Evolutionary conservation across 2,797 vertebrate genomes (phyloP), one percentile per base, ranked within the genome.

Genomic region (Poecilia velifera): DNA sequence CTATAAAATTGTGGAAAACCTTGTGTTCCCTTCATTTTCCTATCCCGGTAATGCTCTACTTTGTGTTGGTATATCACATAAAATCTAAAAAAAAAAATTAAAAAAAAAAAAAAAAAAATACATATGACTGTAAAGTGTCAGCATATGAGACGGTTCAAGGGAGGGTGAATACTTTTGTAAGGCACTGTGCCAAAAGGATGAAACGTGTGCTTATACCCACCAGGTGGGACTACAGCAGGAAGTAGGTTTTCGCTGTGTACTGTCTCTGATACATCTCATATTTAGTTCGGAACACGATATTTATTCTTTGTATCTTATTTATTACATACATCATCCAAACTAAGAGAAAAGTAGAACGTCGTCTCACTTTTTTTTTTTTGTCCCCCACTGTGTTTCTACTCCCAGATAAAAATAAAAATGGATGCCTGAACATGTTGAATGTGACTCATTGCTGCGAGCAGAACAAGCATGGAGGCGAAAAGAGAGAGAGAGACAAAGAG

Each of bases 361-460:
- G 72, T 78, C 73, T 82, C 84, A 87, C 73, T 76, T 87, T 86
- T 71, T 41, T 68, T 41, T 41, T 41, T 41, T 41, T 41, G 6
- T 41, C 6, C 20, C 36, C 83, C 86, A 85, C 89, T 79, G 74
- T 82, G 85, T 93, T 93, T 94, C 89, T 91, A 93, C 55, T 92
- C 85, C 87, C 80, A 39, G 82, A 82, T 79, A 79, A 89, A 86
- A 91, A 92, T 86, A 91, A 94, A 94, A 70, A 79, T 74, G 78
- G 71, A 84, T 88, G 83, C 85, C 83, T 36, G 73, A 84, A 85
- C 39, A 1, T 76, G 82, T 79, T 72, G 68, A 36, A 28, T 39
- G 66, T 88, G 86, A 87, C 49, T 93, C 74, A 55, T 89, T 51
- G 5, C 75, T 91, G 68, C 0, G 76, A 79, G n/a, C 76, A 71